Percentiles rank a stretch among this genome's conserved stretches.
Evolutionary conservation across 2,797 vertebrate species (phyloP).

Genomic region (Mormyrops attenuatus): DNA sequence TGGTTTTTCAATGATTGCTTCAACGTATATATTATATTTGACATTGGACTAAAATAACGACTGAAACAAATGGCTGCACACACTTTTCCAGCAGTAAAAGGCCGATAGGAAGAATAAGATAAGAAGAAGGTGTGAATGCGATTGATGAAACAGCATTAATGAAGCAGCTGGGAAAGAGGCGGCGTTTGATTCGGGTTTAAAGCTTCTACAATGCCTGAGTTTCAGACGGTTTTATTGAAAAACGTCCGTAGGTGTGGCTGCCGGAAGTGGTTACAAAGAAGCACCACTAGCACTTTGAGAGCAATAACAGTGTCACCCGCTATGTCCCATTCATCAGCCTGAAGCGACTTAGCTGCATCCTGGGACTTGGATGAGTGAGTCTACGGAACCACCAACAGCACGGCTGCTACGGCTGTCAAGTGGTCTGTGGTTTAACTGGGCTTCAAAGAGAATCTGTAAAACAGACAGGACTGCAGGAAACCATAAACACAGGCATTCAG

Average conservation of each 20-base stretch:
- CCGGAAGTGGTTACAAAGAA: neutral
- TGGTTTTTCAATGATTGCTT: neutral
- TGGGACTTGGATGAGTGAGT: neutral
- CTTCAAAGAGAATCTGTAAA: conserved; percentile 9
- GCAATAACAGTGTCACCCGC: neutral
- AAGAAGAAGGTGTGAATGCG: neutral
- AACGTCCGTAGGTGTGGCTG: neutral
- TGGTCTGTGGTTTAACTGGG: neutral
- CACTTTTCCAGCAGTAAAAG: neutral
- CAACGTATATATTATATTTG: neutral
- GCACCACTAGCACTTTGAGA: neutral
- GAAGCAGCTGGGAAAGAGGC: neutral
- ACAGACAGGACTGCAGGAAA: neutral
- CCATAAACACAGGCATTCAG: neutral
- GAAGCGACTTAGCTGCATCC: neutral
- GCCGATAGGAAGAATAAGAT: neutral
- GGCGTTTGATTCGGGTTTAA: neutral
- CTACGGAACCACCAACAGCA: neutral
- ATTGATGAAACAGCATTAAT: neutral
- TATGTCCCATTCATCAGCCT: neutral
- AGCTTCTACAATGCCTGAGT: neutral
- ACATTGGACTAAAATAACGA: neutral
- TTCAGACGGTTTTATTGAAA: neutral
- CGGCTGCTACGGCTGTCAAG: neutral
- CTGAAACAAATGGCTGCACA: neutral